Evolutionary conservation across 2,113 vertebrate genomes (phyloP), one percentile per base, ranked within the genome.

Genomic region (Platysternon megacephalum): DNA sequence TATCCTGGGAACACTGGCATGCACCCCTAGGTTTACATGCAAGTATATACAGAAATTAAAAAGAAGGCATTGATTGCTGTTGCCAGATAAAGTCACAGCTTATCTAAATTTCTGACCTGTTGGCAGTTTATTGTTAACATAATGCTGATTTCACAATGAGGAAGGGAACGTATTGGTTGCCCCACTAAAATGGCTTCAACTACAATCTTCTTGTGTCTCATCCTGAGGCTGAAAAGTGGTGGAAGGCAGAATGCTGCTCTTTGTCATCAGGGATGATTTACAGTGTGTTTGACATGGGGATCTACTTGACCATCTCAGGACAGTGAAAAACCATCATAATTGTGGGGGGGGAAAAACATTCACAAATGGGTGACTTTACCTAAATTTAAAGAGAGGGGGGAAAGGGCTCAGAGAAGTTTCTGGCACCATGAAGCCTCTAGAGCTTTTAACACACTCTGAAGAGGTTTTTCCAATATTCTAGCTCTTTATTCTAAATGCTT

Each of bases 61-160:
- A 52, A 93, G 72, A 55, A 93, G 11, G 56, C 17, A 48, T 51
- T 21, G 76, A 17, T 58, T 85, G 9, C 48, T 82, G 9, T 48
- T 95, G 87, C 81, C 94, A 93, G 91, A 86, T 87, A 49, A 44
- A 91, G 80, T 89, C 81, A 56, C 84, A 97, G 86, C 26, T 94
- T 91, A 22, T 68, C 84, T 93, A 51, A 68, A 5, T 6, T 79
- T 86, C 80, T 82, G 79, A 8, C 8, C 82, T 88, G 52, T 52
- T 93, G 55, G 55, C 82, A 93, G 26, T 48, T 83, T 42, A 28
- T 28, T 53, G 68, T 61, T 87, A 94, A 85, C 28, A 3, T 55
- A 42, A 44, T 44, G 44, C 21, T 86, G 58, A 79, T 93, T 96
- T 89, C 42, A 44, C 58, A 91, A 76, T 81, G n/a, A 29, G 79